These are phyloP conservation scores for Chlorocebus sabaeus DNA, from an alignment of 2,113 vertebrate genomes.

Conservation along the genomic window DNA sequence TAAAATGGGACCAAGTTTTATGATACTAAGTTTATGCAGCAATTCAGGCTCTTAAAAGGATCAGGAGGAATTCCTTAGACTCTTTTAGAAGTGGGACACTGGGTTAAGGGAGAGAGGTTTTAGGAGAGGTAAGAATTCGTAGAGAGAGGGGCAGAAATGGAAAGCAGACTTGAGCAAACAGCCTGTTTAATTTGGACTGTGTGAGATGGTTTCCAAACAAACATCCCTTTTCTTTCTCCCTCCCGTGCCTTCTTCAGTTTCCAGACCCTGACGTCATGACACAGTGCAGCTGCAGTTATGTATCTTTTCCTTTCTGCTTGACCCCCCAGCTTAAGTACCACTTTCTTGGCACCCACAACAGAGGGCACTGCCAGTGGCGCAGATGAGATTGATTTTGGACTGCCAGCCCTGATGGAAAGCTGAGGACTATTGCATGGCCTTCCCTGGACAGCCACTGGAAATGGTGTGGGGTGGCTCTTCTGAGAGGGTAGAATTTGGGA, in stretches of 20 bases:
- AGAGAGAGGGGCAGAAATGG: constrained; percentile 2
- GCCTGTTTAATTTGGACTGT: constrained; percentile 61
- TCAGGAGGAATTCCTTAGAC: neutral
- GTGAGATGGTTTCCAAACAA: constrained; percentile 57
- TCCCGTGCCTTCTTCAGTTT: constrained; percentile 33
- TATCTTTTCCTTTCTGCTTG: constrained; percentile 59
- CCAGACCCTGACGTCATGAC: constrained; percentile 57
- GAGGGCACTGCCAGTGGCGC: constrained; percentile 34
- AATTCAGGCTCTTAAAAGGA: neutral
- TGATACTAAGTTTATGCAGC: neutral
- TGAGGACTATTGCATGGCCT: neutral
- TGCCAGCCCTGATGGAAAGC: neutral
- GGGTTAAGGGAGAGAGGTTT: neutral
- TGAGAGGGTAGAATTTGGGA: neutral
- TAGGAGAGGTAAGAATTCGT: constrained; percentile 17
- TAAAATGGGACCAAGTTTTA: neutral
- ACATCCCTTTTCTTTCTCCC: constrained; percentile 24
- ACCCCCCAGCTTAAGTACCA: constrained; percentile 46
- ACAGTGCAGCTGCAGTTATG: constrained; percentile 47
- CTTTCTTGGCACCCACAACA: constrained; percentile 55
- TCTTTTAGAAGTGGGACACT: neutral
- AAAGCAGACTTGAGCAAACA: constrained; percentile 40
- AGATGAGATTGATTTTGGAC: constrained; percentile 51
- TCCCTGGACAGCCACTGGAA: neutral
- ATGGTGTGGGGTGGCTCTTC: neutral